Percentiles rank a stretch among this genome's conserved stretches.
phyloP scores from a whole-genome alignment of 2,888 invertebrate species.

The Epinotia brunnichana region DNA sequence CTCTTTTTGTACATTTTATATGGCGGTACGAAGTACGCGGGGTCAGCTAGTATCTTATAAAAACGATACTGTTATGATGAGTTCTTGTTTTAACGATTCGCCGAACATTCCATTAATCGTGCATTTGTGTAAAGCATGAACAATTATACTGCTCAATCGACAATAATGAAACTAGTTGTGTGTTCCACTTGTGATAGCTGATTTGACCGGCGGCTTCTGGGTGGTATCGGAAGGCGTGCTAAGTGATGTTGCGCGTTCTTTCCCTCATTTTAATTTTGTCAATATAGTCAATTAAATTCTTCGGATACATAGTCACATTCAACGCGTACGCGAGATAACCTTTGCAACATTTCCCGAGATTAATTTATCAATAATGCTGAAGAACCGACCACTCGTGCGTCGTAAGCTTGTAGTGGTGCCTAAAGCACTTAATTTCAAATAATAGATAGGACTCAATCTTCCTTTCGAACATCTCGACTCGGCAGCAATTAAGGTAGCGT shows the following conservation, averaged over 20 bases:
- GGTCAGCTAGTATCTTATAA: constrained; percentile 6
- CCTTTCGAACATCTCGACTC: constrained; percentile 13
- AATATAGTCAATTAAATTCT: constrained; percentile 22
- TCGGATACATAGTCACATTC: constrained; percentile 20
- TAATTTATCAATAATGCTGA: constrained; percentile 42
- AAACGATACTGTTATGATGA: background rate
- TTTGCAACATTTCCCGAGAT: constrained; percentile 44
- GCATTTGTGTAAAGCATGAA: constrained; percentile 12
- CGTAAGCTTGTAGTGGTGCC: constrained; percentile 24
- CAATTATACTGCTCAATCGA: constrained; percentile 20
- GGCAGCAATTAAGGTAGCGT: constrained; percentile 5
- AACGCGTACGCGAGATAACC: constrained; percentile 42
- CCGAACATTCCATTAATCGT: constrained; percentile 7
- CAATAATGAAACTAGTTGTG: constrained; percentile 22
- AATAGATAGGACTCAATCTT: constrained; percentile 16
- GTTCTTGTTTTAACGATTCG: background rate
- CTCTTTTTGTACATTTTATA: too few species aligned
- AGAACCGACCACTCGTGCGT: constrained; percentile 36
- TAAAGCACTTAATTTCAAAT: constrained; percentile 32
- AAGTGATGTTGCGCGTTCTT: constrained; percentile 8
- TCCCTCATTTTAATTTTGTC: constrained; percentile 24
- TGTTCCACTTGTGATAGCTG: constrained; percentile 26
- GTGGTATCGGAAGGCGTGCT: background rate
- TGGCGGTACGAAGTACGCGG: too few species aligned
- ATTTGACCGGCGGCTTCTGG: constrained; percentile 17